Evolutionary conservation across 2,797 vertebrate species (phyloP).

Genomic region (Danio kyathit): DNA sequence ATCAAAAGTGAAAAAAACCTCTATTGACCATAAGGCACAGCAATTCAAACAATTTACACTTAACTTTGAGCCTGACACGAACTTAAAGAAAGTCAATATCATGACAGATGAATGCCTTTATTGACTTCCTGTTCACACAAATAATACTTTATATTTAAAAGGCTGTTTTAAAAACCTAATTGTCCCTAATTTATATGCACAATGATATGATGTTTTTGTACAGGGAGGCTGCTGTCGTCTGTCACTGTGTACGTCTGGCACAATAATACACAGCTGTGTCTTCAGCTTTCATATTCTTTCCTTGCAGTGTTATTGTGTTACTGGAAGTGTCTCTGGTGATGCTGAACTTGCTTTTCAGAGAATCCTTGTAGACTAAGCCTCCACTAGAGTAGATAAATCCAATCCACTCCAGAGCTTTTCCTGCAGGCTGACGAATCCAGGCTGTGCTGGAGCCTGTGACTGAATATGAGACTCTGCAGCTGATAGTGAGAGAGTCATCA

Average conservation of each 20-base stretch:
- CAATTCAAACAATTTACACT: too few species aligned
- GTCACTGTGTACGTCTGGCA: accelerated
- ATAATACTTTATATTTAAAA: too few species aligned
- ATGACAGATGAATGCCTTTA: too few species aligned
- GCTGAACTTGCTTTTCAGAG: conserved; percentile 18
- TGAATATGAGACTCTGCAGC: conserved; percentile 42
- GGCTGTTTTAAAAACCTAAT: too few species aligned
- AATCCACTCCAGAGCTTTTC: conserved; percentile 26
- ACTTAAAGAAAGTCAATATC: too few species aligned
- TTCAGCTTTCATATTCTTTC: neutral
- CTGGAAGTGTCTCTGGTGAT: conserved; percentile 35
- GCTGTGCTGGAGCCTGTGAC: neutral
- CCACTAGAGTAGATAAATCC: accelerated
- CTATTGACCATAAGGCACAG: too few species aligned
- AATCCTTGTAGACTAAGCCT: neutral
- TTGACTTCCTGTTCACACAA: too few species aligned
- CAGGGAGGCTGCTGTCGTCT: neutral
- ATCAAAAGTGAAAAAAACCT: too few species aligned
- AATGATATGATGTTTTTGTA: conserved; percentile 32
- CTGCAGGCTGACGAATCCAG: conserved; percentile 17
- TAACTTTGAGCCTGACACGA: too few species aligned
- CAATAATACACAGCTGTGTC: conserved; percentile 31
- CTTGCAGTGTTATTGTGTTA: conserved; percentile 32
- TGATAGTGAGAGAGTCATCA: conserved; percentile 38
- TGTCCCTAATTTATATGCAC: too few species aligned